These are phyloP conservation scores for Lamellibrachia luymesi DNA, from an alignment of 1,140 invertebrate genomes.

Conservation along the genomic window DNA sequence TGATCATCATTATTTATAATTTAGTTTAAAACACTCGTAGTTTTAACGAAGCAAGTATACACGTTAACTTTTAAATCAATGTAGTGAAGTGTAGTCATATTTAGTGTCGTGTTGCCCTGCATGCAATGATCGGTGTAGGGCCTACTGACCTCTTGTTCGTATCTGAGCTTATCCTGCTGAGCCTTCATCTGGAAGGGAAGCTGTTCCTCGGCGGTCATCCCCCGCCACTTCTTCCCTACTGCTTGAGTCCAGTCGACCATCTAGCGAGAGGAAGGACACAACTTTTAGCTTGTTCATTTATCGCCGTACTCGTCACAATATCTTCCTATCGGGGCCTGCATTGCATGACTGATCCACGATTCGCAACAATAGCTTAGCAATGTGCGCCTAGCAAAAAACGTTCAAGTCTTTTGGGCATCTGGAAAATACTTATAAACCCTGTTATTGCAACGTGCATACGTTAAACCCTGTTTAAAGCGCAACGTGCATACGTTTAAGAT, in stretches of 20 bases:
- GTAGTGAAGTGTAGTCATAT: too few species aligned
- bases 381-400: too few species aligned
- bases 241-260: neutral
- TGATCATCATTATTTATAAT: too few species aligned
- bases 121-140: neutral
- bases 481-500: neutral
- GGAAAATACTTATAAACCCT: neutral
- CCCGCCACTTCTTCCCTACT: neutral
- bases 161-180: neutral
- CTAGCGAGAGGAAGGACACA: neutral
- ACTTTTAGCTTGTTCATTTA: neutral
- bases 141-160: neutral
- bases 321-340: too few species aligned
- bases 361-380: too few species aligned
- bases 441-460: neutral
- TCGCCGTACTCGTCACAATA: too few species aligned
- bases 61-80: too few species aligned
- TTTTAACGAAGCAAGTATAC: too few species aligned
- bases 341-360: too few species aligned
- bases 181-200: neutral
- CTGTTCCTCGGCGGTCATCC: neutral
- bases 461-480: neutral
- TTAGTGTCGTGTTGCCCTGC: neutral
- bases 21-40: too few species aligned
- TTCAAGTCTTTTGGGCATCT: neutral